Conservation (phyloP, 2,888 invertebrate genomes). For the Dynastes grantii region DNA sequence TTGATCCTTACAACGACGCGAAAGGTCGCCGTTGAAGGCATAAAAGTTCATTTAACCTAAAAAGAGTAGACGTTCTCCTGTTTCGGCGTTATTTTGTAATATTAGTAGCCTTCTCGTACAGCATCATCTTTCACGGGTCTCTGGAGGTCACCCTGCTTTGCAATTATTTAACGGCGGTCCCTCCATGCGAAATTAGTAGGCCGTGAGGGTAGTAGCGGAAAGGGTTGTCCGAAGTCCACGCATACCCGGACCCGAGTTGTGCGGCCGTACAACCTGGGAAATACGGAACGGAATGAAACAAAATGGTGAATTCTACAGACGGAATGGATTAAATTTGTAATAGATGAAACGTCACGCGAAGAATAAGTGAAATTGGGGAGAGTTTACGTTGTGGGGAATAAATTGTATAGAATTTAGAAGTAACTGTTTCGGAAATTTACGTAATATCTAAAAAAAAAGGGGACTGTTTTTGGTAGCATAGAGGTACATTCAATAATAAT, state of each 20-base stretch:
- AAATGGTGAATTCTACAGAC: slow-evolving; percentile 36
- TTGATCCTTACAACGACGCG: neutral
- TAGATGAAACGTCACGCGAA: slow-evolving; percentile 25
- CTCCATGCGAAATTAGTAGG: slow-evolving; percentile 58
- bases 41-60: slow-evolving; percentile 42
- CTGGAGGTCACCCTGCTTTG: slow-evolving; percentile 68
- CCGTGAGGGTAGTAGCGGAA: slow-evolving; percentile 51
- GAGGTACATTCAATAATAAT: no score
- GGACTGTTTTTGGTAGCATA: no score
- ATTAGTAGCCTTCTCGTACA: slow-evolving; percentile 61
- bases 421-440: no score
- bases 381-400: neutral
- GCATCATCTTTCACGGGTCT: slow-evolving; percentile 67
- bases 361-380: neutral
- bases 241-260: slow-evolving; percentile 41
- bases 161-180: slow-evolving; percentile 66
- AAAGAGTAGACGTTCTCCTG: slow-evolving; percentile 42
- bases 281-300: slow-evolving; percentile 24
- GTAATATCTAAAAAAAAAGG: no score
- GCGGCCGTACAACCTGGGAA: slow-evolving; percentile 42
- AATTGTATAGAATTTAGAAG: neutral
- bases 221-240: slow-evolving; percentile 57
- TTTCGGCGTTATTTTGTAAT: slow-evolving; percentile 58
- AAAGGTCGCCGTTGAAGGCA: slow-evolving; percentile 19
- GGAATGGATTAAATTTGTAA: slow-evolving; percentile 40